These are phyloP conservation scores for Archocentrus centrarchus DNA, from an alignment of 2,113 vertebrate genomes.

Conservation along the genomic window DNA sequence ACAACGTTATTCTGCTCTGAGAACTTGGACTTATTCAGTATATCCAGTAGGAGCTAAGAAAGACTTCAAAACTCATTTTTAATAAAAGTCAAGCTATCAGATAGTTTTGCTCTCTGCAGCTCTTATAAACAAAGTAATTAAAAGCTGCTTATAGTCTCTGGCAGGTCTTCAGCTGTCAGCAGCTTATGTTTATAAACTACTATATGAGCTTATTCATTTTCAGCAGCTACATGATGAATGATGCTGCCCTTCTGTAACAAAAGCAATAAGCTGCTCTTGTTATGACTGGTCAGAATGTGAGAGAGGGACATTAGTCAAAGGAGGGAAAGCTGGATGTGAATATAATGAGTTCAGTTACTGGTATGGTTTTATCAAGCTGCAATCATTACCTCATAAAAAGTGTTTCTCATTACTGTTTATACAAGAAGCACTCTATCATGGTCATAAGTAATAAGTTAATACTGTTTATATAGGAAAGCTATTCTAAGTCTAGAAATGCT, in stretches of 20 bases:
- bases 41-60: background rate
- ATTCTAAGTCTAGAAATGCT: background rate
- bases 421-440: background rate
- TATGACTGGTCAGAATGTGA: conserved; percentile 3
- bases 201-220: background rate
- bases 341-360: background rate
- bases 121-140: background rate
- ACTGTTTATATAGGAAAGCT: background rate
- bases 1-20: background rate
- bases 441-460: background rate
- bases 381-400: background rate
- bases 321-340: background rate
- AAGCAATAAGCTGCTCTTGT: background rate
- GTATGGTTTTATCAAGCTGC: background rate
- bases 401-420: background rate
- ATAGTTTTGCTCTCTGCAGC: background rate
- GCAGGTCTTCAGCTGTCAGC: conserved; percentile 1
- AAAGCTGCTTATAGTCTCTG: background rate
- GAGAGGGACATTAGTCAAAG: conserved; percentile 1
- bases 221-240: conserved; percentile 2
- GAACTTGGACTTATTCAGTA: background rate
- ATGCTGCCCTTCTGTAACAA: background rate
- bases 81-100: background rate
- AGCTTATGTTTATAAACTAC: background rate
- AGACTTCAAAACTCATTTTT: background rate